These are phyloP conservation scores for Psilopsiagon aurifrons DNA, from an alignment of 2,113 vertebrate species.

Conservation along the genomic window DNA sequence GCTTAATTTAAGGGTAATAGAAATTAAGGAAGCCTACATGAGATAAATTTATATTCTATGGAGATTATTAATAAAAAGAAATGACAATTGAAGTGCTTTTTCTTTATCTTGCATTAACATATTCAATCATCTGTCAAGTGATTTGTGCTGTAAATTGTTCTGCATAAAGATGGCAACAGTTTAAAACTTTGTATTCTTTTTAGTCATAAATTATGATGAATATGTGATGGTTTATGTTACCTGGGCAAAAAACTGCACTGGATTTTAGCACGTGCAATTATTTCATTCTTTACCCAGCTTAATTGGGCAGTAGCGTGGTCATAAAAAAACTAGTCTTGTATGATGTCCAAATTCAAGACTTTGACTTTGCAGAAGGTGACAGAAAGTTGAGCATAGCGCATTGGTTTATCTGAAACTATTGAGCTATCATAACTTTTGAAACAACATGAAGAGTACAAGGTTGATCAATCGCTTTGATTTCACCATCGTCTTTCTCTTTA, in stretches of 20 bases:
- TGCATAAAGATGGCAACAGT: not conserved
- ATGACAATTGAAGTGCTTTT: not conserved
- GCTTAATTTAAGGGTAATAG: slow-evolving; percentile 37
- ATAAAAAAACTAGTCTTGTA: not conserved
- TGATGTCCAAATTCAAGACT: not conserved
- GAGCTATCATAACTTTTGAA: not conserved
- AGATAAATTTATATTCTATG: slow-evolving; percentile 6
- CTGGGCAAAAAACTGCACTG: not conserved
- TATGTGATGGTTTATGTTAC: not conserved
- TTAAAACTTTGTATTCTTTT: not conserved
- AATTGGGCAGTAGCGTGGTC: not conserved
- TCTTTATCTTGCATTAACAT: not conserved
- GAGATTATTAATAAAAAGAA: not conserved
- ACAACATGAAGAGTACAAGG: not conserved
- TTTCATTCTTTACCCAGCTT: not conserved
- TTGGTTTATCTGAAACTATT: not conserved
- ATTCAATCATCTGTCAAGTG: not conserved
- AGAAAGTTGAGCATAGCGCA: not conserved
- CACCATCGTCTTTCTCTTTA: not conserved
- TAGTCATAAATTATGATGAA: not conserved
- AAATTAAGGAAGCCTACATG: not conserved
- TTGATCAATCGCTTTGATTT: not conserved
- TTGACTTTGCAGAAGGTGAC: not conserved
- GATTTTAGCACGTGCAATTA: not conserved
- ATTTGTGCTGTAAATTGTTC: not conserved